Evolutionary conservation across 1,140 invertebrate genomes (phyloP).

Genomic region (Hormaphis cornu): DNA sequence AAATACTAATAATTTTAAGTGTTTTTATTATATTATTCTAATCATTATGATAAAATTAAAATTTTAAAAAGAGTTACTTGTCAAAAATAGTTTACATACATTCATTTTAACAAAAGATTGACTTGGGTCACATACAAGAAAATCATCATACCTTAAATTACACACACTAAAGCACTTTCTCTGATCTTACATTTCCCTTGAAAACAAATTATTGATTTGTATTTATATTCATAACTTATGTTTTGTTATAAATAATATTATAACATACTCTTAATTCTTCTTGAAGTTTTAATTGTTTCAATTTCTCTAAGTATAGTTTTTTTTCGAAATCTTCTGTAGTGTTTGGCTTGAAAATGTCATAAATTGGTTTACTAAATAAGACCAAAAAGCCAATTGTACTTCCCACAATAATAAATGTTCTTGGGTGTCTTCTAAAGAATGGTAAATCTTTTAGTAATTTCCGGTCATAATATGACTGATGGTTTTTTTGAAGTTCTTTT

Average conservation of each 20-base stretch:
- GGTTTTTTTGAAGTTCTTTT: not conserved
- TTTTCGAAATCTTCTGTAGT: slow-evolving; percentile 36
- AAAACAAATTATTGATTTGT: too few relatives aligned
- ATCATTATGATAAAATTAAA: too few relatives aligned
- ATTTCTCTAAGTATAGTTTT: slow-evolving; percentile 33
- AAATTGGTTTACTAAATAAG: slow-evolving; percentile 60
- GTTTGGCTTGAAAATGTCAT: slow-evolving; percentile 50
- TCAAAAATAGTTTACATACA: too few relatives aligned
- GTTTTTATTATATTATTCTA: too few relatives aligned
- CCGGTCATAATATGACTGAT: not conserved
- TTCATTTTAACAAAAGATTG: too few relatives aligned
- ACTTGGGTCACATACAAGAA: too few relatives aligned
- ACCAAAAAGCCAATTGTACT: slow-evolving; percentile 45
- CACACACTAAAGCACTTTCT: too few relatives aligned
- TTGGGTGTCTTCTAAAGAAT: slow-evolving; percentile 49
- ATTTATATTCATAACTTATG: too few relatives aligned
- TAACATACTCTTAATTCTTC: slow-evolving; percentile 9
- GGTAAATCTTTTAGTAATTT: slow-evolving; percentile 26
- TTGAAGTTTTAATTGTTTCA: slow-evolving; percentile 4
- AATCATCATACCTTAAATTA: too few relatives aligned
- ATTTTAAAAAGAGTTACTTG: too few relatives aligned
- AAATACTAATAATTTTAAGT: too few relatives aligned
- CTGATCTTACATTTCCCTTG: too few relatives aligned
- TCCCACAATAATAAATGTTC: slow-evolving; percentile 45
- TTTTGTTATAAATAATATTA: not conserved